Percentiles rank a stretch among this genome's conserved stretches.
phyloP scores from a whole-genome alignment of 37 sponge, comb jelly and placozoan species.

The Tethya wilhelma region DNA sequence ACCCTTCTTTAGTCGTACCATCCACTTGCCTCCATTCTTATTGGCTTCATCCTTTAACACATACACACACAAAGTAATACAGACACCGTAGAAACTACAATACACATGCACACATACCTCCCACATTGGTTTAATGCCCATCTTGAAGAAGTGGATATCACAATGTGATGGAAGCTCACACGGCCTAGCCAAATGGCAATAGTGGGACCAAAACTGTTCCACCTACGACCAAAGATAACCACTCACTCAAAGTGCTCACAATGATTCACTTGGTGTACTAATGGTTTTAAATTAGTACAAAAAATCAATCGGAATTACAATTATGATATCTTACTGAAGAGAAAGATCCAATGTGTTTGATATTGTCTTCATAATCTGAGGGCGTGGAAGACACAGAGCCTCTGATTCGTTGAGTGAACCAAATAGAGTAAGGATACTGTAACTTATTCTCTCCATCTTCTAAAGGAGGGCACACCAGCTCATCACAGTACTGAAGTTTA shows the following conservation, averaged over 20 bases:
- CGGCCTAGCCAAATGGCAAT: slow-evolving; percentile 79
- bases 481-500: background rate
- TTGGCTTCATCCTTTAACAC: slow-evolving; percentile 87
- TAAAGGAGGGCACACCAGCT: background rate
- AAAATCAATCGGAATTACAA: background rate
- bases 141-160: slow-evolving; percentile 91
- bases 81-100: no score
- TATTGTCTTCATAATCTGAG: slow-evolving; percentile 79
- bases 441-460: slow-evolving; percentile 62
- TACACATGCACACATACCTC: slow-evolving; percentile 64
- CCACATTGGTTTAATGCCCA: slow-evolving; percentile 93
- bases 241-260: background rate
- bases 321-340: slow-evolving; percentile 50
- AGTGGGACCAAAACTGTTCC: slow-evolving; percentile 88
- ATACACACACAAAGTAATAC: background rate
- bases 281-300: background rate
- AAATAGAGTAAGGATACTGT: slow-evolving; percentile 77
- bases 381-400: slow-evolving; percentile 67
- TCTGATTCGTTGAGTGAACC: slow-evolving; percentile 77
- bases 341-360: slow-evolving; percentile 82
- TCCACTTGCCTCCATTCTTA: slow-evolving; percentile 94
- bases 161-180: slow-evolving; percentile 70
- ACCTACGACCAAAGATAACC: slow-evolving; percentile 64
- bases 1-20: slow-evolving; percentile 87
- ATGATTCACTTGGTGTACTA: background rate